These are phyloP conservation scores for Tupiocoris notatus DNA, from an alignment of 2,888 invertebrate species.

Conservation along the genomic window DNA sequence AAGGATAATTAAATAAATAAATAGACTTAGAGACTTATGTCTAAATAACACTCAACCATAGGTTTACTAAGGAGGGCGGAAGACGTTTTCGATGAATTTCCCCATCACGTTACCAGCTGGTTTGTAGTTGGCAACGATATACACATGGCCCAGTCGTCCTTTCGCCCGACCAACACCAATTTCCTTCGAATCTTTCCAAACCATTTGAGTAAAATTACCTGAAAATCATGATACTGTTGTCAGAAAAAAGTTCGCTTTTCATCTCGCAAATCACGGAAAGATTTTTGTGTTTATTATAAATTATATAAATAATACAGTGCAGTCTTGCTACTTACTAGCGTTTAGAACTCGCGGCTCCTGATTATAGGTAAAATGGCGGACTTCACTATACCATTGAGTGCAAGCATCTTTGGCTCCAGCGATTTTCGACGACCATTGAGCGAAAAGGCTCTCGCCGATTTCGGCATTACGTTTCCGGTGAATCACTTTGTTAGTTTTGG, in stretches of 20 bases:
- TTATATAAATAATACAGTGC: too few relatives aligned
- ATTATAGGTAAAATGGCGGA: slow-evolving; percentile 60
- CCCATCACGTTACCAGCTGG: slow-evolving; percentile 63
- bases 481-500: slow-evolving; percentile 63
- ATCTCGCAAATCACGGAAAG: neutral
- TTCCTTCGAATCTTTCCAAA: slow-evolving; percentile 58
- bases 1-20: too few relatives aligned
- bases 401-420: slow-evolving; percentile 68
- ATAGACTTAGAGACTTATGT: too few relatives aligned
- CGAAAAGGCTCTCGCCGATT: slow-evolving; percentile 69
- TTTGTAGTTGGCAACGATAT: slow-evolving; percentile 64
- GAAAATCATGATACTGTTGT: too few relatives aligned
- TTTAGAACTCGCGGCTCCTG: slow-evolving; percentile 49
- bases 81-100: slow-evolving; percentile 56
- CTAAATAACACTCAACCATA: too few relatives aligned
- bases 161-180: slow-evolving; percentile 58
- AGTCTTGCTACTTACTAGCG: slow-evolving; percentile 48
- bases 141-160: slow-evolving; percentile 57
- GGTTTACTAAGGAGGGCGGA: slow-evolving; percentile 48
- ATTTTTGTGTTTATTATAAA: too few relatives aligned
- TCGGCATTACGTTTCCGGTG: slow-evolving; percentile 66
- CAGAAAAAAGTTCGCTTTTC: neutral
- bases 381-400: slow-evolving; percentile 75
- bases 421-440: slow-evolving; percentile 66
- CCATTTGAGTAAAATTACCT: slow-evolving; percentile 61